Percentiles rank a stretch among this genome's conserved stretches.
These are phyloP conservation scores for Porites australiensis DNA, from an alignment of 64 coral and sea anemone genomes.

Conservation along the genomic window DNA sequence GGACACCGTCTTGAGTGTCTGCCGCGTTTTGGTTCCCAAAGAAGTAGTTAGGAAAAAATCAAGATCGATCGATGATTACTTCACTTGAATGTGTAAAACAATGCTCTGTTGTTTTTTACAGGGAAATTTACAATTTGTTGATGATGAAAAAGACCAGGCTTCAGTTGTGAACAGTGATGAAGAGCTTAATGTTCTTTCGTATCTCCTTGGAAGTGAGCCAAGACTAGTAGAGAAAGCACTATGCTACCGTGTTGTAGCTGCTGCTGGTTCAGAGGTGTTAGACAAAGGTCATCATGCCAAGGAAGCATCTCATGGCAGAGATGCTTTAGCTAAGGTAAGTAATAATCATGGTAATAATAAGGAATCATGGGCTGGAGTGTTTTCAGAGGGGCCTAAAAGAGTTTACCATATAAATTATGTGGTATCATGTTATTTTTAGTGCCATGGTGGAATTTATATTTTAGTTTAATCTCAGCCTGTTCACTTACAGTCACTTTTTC, in stretches of 20 bases:
- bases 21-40: no score
- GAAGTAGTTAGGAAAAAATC: no score
- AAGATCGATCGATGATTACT: neutral
- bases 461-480: no score
- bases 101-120: neutral
- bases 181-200: constrained; percentile 71
- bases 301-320: constrained; percentile 88
- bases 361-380: no score
- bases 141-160: constrained; percentile 77
- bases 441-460: no score
- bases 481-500: no score
- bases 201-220: constrained; percentile 69
- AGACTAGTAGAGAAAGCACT: constrained; percentile 77
- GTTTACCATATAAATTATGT: no score
- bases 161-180: constrained; percentile 78
- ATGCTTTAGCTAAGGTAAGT: constrained; percentile 94
- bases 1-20: no score
- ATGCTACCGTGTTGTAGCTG: constrained; percentile 88
- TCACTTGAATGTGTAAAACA: neutral
- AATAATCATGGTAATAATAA: neutral
- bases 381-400: no score
- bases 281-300: constrained; percentile 93
- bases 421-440: no score
- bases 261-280: constrained; percentile 83
- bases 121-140: constrained; percentile 93